phyloP scores from a whole-genome alignment of 64 coral and sea anemone genomes.

The Dendrophyllia cribrosa region DNA sequence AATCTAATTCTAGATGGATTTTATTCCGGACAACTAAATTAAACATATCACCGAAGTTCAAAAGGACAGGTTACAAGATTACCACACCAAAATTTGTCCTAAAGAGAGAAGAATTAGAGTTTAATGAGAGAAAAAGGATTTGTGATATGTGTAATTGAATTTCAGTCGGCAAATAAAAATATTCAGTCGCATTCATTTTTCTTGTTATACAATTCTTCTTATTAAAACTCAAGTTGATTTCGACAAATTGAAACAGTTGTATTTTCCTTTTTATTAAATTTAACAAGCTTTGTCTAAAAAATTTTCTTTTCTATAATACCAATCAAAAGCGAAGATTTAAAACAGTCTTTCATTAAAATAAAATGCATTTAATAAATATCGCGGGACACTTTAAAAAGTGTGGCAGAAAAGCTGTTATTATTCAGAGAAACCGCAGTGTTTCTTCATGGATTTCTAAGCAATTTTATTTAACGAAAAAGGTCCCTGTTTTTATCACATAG shows the following conservation, averaged over 20 bases:
- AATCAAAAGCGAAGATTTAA: too few species aligned
- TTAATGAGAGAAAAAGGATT: slow-evolving; percentile 1
- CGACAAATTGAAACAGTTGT: neutral
- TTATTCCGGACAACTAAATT: neutral
- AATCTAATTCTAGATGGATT: neutral
- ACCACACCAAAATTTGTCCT: neutral
- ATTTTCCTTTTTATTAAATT: neutral
- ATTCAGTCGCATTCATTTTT: neutral
- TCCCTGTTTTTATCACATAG: too few species aligned
- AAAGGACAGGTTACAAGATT: neutral
- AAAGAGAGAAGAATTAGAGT: neutral
- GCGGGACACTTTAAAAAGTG: too few species aligned
- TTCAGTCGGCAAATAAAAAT: neutral
- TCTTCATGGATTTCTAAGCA: too few species aligned
- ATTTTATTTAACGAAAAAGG: too few species aligned
- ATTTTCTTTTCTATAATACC: too few species aligned
- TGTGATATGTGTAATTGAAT: neutral
- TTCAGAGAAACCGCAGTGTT: too few species aligned
- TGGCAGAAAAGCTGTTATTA: too few species aligned
- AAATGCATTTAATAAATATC: too few species aligned
- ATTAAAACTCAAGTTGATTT: neutral
- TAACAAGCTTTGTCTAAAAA: too few species aligned
- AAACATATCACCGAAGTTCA: neutral
- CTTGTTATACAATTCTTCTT: neutral
- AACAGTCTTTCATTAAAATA: too few species aligned